These are phyloP conservation scores for Abrostola tripartita DNA, from an alignment of 2,888 invertebrate species.

Conservation along the genomic window DNA sequence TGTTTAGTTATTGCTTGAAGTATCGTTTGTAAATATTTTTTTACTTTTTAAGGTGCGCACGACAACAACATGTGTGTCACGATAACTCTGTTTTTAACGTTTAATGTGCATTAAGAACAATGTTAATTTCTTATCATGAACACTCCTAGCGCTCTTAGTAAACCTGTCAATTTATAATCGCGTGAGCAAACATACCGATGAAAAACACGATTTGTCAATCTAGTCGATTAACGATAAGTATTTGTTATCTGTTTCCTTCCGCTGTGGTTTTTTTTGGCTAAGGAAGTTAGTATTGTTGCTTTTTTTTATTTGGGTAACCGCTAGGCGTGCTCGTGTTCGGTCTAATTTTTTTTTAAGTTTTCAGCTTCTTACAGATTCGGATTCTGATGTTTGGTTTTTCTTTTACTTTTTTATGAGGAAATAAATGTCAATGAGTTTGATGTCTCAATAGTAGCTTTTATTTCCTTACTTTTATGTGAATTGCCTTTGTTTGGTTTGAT, in stretches of 20 bases:
- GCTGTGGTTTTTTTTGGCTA: conserved; percentile 22
- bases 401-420: conserved; percentile 9
- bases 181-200: conserved; percentile 12
- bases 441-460: too few species aligned
- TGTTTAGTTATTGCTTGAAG: too few species aligned
- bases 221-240: background rate
- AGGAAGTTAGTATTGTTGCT: conserved; percentile 22
- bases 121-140: conserved; percentile 24
- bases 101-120: too few species aligned
- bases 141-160: conserved; percentile 28
- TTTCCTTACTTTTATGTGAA: too few species aligned
- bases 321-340: conserved; percentile 24
- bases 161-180: conserved; percentile 30
- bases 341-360: conserved; percentile 21
- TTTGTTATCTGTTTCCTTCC: conserved; percentile 48
- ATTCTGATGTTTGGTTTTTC: background rate
- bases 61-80: too few species aligned
- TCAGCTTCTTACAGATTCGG: conserved; percentile 1
- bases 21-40: too few species aligned
- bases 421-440: too few species aligned
- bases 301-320: conserved; percentile 22
- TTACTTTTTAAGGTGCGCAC: too few species aligned
- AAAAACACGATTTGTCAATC: conserved; percentile 25
- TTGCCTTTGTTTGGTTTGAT: too few species aligned
- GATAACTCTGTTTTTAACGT: too few species aligned